Percentiles rank a stretch among this genome's conserved stretches.
Conservation (phyloP, 2,888 invertebrate genomes). For the Melangyna quadrimaculata region DNA sequence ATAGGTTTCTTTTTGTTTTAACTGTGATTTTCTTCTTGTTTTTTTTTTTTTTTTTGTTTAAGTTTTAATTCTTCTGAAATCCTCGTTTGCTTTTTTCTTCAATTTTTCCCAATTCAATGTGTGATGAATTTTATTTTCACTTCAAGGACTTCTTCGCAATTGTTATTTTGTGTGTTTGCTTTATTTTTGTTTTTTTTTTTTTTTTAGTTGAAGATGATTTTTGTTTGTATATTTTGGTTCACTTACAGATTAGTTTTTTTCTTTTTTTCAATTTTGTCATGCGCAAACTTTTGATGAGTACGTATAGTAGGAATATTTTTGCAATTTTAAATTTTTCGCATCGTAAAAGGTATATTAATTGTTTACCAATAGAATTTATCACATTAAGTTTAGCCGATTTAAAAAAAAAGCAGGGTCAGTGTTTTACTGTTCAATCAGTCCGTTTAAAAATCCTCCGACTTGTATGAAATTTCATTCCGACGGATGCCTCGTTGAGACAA, state of each 20-base stretch:
- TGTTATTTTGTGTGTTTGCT: slow-evolving; percentile 15
- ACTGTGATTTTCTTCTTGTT: neutral
- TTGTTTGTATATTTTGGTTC: neutral
- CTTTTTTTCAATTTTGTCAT: slow-evolving; percentile 34
- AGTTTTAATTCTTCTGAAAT: neutral
- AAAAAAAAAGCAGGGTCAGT: too few species aligned
- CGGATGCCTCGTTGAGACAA: too few species aligned
- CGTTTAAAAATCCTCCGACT: too few species aligned
- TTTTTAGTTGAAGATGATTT: neutral
- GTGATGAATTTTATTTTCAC: slow-evolving; percentile 18
- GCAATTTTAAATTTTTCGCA: neutral
- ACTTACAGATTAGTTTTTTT: neutral
- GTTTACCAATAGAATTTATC: too few species aligned
- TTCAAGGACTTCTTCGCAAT: slow-evolving; percentile 27
- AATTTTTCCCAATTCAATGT: neutral
- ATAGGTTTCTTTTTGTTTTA: slow-evolving; percentile 50
- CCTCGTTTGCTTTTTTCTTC: slow-evolving; percentile 18
- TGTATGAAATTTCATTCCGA: too few species aligned
- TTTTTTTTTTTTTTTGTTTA: neutral
- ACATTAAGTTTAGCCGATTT: too few species aligned
- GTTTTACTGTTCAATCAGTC: too few species aligned
- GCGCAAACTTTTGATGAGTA: slow-evolving; percentile 32
- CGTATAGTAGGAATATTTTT: neutral
- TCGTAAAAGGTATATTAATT: neutral
- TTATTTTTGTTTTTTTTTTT: slow-evolving; percentile 19